Evolutionary conservation across 2,888 invertebrate species (phyloP).

Genomic region (Meliscaeva auricollis): DNA sequence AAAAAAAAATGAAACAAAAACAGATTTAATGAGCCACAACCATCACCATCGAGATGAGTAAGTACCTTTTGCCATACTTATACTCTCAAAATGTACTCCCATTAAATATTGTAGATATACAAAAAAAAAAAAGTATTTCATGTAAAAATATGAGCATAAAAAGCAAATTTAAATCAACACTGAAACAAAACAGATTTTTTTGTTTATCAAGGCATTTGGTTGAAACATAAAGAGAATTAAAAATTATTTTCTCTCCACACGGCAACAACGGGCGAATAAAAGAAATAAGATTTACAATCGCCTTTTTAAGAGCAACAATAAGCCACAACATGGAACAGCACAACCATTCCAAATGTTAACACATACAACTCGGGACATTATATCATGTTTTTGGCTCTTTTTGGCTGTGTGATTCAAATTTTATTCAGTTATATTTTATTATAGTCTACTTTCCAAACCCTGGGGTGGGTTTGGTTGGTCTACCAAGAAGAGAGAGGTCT

Average conservation of each 20-base stretch:
- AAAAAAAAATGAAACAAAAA: conserved; percentile 14
- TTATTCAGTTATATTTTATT: conserved; percentile 7
- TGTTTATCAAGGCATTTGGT: conserved; percentile 18
- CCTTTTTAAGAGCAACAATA: background rate
- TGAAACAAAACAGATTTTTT: conserved; percentile 30
- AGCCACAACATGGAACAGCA: background rate
- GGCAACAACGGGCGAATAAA: too few relatives aligned
- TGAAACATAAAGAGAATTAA: too few relatives aligned
- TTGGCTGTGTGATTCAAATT: conserved; percentile 23
- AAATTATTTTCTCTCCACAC: conserved; percentile 38
- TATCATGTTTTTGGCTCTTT: conserved; percentile 17
- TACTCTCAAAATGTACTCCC: conserved; percentile 20
- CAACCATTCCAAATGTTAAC: conserved; percentile 42
- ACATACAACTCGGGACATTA: conserved; percentile 44
- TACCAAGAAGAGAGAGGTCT: background rate
- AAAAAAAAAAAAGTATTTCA: background rate
- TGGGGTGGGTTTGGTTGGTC: too few relatives aligned
- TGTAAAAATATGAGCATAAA: background rate
- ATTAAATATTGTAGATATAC: background rate
- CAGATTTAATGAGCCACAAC: conserved; percentile 44
- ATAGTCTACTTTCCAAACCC: conserved; percentile 5
- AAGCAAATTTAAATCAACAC: conserved; percentile 46
- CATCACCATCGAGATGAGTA: conserved; percentile 28
- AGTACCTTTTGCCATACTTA: conserved; percentile 23
- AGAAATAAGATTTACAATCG: conserved; percentile 24